Base-by-base conservation (phyloP, 2,888 invertebrate species). In the Temnothorax unifasciatus region DNA sequence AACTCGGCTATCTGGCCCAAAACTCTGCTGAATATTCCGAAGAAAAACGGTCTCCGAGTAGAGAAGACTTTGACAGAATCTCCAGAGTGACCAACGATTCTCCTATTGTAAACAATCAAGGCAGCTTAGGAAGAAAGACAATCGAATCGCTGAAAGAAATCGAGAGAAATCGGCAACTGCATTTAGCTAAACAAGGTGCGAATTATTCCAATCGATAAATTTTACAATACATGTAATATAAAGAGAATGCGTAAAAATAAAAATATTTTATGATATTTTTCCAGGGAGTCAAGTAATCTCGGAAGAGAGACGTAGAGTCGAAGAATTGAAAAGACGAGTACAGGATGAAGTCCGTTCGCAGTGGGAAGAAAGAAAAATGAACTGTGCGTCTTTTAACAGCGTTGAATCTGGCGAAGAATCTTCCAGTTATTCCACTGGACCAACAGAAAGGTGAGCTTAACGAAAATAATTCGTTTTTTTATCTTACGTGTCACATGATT, bases 261-360 rank as follows among this genome's bases (percentile, higher is more conserved):
- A 54, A 18, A 66, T 47, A 34, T 57, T 6, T 34, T 34, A 4
- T n/a, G 13, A n/a, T 47, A 3, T 74, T 25, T 57, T 75, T 79
- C 21, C 93, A 98, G 98, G 98, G 86, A 98, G 98, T 91, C 97
- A 98, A 96, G 98, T 99, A 87, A 98, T 99, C 92, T 98, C 98
- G 93, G 97, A 98, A 93, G 98, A 99, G 95, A 96, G 98, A 57
- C 97, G 98, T 90, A 97, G 98, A 92, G 98, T 99, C 90, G 96
- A 97, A 85, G 98, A 98, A 92, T 95, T 99, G 81, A 98, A 98
- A 93, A 96, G 98, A 89, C 96, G 97, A 68, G 98, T 97, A 0
- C 98, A 98, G 92, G 97, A 98, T 93, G 98, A 99, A 95, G 98
- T 98, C 3, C 97, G 97, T 88, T 97, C 97, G 29, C 97, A 98